Percentiles rank a stretch among this genome's conserved stretches.
Conservation (phyloP, 2,888 invertebrate species). For the Stenolophus ochropezus region DNA sequence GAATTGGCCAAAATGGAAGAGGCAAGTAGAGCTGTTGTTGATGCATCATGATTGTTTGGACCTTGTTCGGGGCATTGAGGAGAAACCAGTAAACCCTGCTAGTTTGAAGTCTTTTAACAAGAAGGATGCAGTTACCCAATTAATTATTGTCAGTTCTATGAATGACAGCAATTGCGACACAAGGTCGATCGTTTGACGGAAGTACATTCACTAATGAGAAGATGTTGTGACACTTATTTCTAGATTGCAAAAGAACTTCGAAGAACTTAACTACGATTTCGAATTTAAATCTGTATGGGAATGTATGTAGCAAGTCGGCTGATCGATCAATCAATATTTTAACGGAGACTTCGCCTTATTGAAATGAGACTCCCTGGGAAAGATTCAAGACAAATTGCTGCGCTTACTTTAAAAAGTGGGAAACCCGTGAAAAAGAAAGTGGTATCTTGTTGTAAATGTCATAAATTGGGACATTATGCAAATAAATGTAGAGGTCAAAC, state of each 20-base stretch:
- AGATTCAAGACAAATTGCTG: not conserved
- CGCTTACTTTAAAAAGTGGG: not conserved
- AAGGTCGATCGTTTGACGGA: no score
- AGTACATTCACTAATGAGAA: no score
- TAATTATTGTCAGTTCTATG: no score
- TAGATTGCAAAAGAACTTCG: no score
- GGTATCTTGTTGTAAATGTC: not conserved
- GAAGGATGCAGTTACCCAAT: no score
- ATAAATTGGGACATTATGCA: not conserved
- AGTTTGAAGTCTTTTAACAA: no score
- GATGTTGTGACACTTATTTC: no score
- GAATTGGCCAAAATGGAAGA: not conserved
- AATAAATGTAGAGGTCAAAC: not conserved
- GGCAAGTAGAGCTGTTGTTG: not conserved
- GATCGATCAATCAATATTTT: not conserved
- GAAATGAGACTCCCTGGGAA: not conserved
- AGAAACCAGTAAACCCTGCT: no score
- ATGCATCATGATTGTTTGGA: no score
- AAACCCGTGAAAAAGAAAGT: not conserved
- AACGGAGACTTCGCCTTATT: not conserved
- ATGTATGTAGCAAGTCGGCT: not conserved
- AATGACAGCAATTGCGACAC: no score
- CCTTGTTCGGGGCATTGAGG: no score
- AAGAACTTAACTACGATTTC: not conserved
- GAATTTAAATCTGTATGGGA: slow-evolving; percentile 23